phyloP scores from a whole-genome alignment of 2,113 vertebrate genomes.

The Bufo bufo region DNA sequence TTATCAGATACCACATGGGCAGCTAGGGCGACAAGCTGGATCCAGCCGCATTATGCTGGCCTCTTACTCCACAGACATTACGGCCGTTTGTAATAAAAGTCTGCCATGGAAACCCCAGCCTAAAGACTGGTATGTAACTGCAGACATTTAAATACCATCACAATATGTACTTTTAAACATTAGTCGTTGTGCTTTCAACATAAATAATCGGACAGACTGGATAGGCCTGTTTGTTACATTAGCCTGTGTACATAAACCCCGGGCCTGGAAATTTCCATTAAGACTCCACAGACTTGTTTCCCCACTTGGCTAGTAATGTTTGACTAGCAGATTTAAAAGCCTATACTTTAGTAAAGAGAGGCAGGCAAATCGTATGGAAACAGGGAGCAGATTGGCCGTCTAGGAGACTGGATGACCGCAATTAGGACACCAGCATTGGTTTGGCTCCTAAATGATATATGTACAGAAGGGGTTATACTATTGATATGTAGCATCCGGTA shows the following conservation, averaged over 20 bases:
- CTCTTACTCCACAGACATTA: not conserved
- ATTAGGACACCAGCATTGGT: too few relatives aligned
- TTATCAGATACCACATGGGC: too few relatives aligned
- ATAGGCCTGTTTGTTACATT: constrained; percentile 27
- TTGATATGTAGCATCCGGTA: too few relatives aligned
- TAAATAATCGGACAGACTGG: constrained; percentile 17
- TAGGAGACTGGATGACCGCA: too few relatives aligned
- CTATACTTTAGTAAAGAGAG: not conserved
- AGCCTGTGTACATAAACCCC: constrained; percentile 18
- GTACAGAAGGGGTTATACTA: too few relatives aligned
- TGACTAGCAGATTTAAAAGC: constrained; percentile 1
- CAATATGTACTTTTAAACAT: not conserved
- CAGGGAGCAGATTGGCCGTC: too few relatives aligned
- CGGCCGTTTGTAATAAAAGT: not conserved
- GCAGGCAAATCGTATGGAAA: not conserved
- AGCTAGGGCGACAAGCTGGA: not conserved
- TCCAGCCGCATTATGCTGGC: not conserved
- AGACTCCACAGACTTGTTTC: not conserved
- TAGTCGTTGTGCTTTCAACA: not conserved
- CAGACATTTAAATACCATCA: not conserved
- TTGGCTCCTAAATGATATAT: too few relatives aligned
- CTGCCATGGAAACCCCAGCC: not conserved
- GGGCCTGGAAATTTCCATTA: constrained; percentile 4
- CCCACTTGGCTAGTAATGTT: constrained; percentile 11
- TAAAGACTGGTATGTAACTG: not conserved